Evolutionary conservation across 2,888 invertebrate species (phyloP), one percentile per base, ranked within the genome.

Genomic region (Heterodera filipjevi): DNA sequence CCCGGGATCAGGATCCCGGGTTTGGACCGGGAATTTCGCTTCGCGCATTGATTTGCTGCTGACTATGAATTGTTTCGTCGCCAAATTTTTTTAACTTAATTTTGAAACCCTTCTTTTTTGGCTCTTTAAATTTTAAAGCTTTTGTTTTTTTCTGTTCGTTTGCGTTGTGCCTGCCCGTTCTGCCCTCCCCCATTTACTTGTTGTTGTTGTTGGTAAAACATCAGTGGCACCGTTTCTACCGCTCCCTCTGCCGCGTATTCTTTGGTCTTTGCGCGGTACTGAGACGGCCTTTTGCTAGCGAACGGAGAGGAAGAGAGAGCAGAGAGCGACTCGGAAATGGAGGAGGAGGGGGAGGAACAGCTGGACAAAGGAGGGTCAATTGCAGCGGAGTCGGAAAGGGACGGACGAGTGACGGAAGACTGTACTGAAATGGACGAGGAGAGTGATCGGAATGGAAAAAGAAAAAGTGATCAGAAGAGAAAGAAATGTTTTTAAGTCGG

Each of bases 401-500:
- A 27, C 5, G 27, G 59, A 27, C 27, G 59, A 1, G 59, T 35
- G 68, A 68, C 59, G 5, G 27, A 16, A 35, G 68, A 35, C 22
- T 19, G 32, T 35, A 30, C 68, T 68, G 68, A 68, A 68, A 68
- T 32, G 68, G 33, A 68, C 68, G 35, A 33, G 22, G 59, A n/a
- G 27, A 59, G 22, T 59, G 59, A 27, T 27, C n/a, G 8, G n/a
- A 22, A 32, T 22, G 19, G 68, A 16, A 14, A 30, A 35, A 22
- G 22, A 14, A 32, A 27, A 16, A 68, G 32, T 14, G 68, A 68
- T 1, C 68, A 16, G 35, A 14, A 12, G 39, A 39, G 12, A 12
- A 39, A 39, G 12, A 10, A 12, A 39, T 39, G n/a, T n/a, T n/a
- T n/a, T n/a, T n/a, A n/a, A n/a, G n/a, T n/a, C n/a, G n/a, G n/a